phyloP scores from a whole-genome alignment of 2,797 vertebrate species.

The Scolopax bukidnonensis region DNA sequence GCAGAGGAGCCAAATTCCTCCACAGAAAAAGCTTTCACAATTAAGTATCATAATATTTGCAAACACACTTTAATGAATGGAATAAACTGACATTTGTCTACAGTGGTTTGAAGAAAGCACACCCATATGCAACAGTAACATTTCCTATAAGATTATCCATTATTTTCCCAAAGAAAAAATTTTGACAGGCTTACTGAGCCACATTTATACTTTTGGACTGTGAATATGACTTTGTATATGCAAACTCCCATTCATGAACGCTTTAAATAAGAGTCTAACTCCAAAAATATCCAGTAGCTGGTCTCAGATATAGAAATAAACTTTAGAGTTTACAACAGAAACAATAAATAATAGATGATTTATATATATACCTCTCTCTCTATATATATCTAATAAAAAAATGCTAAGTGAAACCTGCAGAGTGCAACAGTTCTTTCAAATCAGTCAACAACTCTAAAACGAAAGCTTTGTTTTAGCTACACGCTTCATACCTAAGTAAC shows the following conservation, averaged over 20 bases:
- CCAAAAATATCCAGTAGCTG: not conserved
- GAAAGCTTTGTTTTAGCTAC: not conserved
- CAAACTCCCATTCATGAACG: not conserved
- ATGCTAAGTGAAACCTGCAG: not conserved
- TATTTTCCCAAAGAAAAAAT: not conserved
- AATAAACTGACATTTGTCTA: not conserved
- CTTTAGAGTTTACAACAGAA: not conserved
- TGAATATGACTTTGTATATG: not conserved
- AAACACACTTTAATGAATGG: not conserved
- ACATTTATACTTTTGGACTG: not conserved
- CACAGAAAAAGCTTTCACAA: constrained; percentile 41
- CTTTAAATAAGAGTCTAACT: not conserved
- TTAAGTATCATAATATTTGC: constrained; percentile 2
- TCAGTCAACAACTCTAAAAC: not conserved
- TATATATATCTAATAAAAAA: no score
- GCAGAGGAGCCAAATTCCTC: constrained; percentile 63
- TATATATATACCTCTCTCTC: no score
- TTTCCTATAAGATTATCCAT: not conserved
- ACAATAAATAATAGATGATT: not conserved
- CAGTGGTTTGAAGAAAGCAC: not conserved
- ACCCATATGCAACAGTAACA: not conserved
- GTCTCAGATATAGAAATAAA: not conserved
- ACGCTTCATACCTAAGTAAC: not conserved
- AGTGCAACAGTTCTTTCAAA: not conserved
- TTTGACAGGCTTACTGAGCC: not conserved